Evolutionary conservation across 2,888 invertebrate genomes (phyloP).

Genomic region (Melanargia galathea): DNA sequence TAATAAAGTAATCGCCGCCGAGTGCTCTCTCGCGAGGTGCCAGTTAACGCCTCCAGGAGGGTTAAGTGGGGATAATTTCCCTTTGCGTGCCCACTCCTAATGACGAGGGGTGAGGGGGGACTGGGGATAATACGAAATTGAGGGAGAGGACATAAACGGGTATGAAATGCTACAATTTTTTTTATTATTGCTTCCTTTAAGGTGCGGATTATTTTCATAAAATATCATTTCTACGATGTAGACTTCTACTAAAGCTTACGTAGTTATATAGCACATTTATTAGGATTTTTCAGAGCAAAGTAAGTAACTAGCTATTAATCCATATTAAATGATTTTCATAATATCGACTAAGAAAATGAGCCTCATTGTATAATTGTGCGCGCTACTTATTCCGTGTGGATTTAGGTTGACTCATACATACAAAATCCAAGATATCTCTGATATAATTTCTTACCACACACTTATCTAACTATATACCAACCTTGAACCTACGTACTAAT

Average conservation of each 20-base stretch:
- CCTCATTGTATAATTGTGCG: no score
- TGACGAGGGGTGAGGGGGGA: slow-evolving; percentile 60
- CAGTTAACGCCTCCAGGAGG: slow-evolving; percentile 81
- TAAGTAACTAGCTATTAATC: no score
- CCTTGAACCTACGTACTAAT: no score
- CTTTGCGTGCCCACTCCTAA: slow-evolving; percentile 79
- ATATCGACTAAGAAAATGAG: no score
- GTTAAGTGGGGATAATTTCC: slow-evolving; percentile 82
- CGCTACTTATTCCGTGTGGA: no score
- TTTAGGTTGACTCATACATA: no score
- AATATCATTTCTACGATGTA: no score
- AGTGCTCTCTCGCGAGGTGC: slow-evolving; percentile 78
- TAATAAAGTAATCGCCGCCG: slow-evolving; percentile 76
- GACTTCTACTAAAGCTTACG: no score
- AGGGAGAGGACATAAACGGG: slow-evolving; percentile 39
- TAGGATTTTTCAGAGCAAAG: no score
- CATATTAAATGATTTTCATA: no score
- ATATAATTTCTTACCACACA: not conserved
- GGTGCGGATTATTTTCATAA: not conserved
- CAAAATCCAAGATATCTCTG: not conserved
- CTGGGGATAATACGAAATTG: slow-evolving; percentile 43
- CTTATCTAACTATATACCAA: no score
- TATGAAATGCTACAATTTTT: slow-evolving; percentile 42
- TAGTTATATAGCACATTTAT: no score
- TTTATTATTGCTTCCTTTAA: slow-evolving; percentile 29